Evolutionary conservation across 2,888 invertebrate species (phyloP), one percentile per base, ranked within the genome.

Genomic region (Hemistola chrysoprasaria): DNA sequence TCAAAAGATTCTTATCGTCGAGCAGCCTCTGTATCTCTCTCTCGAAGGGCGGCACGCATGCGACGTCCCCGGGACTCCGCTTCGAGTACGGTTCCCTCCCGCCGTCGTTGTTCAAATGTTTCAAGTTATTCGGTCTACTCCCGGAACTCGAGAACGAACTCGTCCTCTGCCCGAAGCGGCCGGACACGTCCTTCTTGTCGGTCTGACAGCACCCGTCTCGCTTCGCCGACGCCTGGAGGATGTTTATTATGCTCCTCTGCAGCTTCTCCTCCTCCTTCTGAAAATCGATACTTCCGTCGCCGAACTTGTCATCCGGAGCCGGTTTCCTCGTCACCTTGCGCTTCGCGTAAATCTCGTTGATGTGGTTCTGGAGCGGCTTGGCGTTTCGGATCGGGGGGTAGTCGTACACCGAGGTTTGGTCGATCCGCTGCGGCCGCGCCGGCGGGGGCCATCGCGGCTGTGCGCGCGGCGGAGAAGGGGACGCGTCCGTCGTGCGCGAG

Each of bases 21-120:
- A 95, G 87, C 58, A 95, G 90, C 74, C 94, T 92, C 76, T 95
- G 94, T 57, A 95, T 93, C 75, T 95, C 95, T 64, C 94, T 90
- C 82, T 95, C 95, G 70, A 95, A 95, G 10, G 95, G 94, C 36
- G 92, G 92, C 44, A 90, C 86, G 56, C 88, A 88, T 9, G 86
- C 89, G 28, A 89, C 84, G 53, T 90, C 90, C 1, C 83, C 75
- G 0, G 90, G 90, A 61, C 88, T 89, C 11, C 89, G 71, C 50
- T 89, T 88, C 0, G 78, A 74, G 53, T 82, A 87, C 23, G 76
- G 76, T 49, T 91, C 90, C 37, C 83, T 73, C n/a, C 67, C 66
- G n/a, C 68, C 67, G 30, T 86, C 87, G 28, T 90, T 89, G 49
- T 90, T 89, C 51, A 91, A 73, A 62, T 90, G 91, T 47, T 87